Percentiles rank a stretch among this genome's conserved stretches.
phyloP scores from a whole-genome alignment of 2,113 vertebrate species.

The Festucalex cinctus region DNA sequence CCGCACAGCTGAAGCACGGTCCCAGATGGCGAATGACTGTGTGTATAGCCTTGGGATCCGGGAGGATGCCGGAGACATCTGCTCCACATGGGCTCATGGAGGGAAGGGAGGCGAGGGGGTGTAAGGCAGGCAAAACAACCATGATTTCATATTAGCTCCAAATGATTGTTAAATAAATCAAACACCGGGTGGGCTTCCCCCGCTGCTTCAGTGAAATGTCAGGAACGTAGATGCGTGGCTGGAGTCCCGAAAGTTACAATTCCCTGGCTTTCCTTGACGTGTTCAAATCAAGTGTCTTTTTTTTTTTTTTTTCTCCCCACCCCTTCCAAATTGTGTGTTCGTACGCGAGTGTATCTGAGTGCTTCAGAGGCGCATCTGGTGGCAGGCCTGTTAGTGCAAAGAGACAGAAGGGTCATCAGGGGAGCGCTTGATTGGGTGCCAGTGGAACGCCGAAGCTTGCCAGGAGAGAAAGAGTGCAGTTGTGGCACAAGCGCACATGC shows the following conservation, averaged over 20 bases:
- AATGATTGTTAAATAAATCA: constrained; percentile 57
- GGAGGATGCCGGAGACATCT: constrained; percentile 72
- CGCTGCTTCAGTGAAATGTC: constrained; percentile 43
- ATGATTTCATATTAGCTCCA: constrained; percentile 67
- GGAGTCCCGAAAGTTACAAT: constrained; percentile 41
- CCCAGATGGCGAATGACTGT: constrained; percentile 73
- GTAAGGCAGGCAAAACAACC: constrained; percentile 50
- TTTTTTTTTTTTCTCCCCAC: constrained; percentile 29
- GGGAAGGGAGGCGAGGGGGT: constrained; percentile 42
- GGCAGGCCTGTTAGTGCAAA: constrained; percentile 71
- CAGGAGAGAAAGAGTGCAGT: constrained; percentile 64
- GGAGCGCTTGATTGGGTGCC: constrained; percentile 72
- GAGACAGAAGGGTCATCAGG: constrained; percentile 72
- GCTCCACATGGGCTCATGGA: constrained; percentile 60
- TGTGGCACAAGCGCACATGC: constrained; percentile 52
- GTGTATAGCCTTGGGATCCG: constrained; percentile 69
- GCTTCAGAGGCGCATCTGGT: constrained; percentile 72
- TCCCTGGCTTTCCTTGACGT: constrained; percentile 45
- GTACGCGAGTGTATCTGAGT: constrained; percentile 30
- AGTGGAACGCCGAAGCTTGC: constrained; percentile 61
- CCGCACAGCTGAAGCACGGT: constrained; percentile 58
- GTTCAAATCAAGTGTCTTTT: constrained; percentile 38
- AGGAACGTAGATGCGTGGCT: constrained; percentile 41
- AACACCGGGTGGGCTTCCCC: constrained; percentile 25
- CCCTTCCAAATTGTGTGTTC: constrained; percentile 1